These are phyloP conservation scores for Rostratula benghalensis DNA, from an alignment of 2,113 vertebrate species.

Conservation along the genomic window DNA sequence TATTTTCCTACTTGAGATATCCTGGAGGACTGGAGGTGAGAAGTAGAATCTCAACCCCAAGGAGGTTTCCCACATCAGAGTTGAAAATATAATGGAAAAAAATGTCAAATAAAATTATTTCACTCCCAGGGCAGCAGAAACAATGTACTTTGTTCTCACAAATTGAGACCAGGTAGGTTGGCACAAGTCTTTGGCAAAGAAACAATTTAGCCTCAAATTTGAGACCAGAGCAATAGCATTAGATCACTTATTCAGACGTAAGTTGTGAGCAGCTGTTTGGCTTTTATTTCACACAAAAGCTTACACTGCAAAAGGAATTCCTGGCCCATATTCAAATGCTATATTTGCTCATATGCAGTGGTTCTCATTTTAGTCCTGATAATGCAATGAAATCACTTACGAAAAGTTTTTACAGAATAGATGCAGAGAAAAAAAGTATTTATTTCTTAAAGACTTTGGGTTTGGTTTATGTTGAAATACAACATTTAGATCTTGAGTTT, in stretches of 20 bases:
- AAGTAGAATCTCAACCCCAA: not conserved
- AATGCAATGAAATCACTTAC: constrained; percentile 53
- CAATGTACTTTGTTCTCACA: constrained; percentile 61
- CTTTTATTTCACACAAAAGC: constrained; percentile 68
- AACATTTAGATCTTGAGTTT: not conserved
- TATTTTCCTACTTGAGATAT: not conserved
- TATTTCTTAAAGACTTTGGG: not conserved
- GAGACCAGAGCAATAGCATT: constrained; percentile 58
- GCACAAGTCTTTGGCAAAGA: constrained; percentile 44
- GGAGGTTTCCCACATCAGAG: not conserved
- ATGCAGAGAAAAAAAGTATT: not conserved
- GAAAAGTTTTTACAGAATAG: constrained; percentile 44
- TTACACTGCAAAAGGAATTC: constrained; percentile 64
- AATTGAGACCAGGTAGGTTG: constrained; percentile 68
- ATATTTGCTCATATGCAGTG: constrained; percentile 60
- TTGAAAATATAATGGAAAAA: not conserved
- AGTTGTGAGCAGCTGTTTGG: constrained; percentile 71
- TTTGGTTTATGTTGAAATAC: not conserved
- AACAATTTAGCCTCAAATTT: constrained; percentile 40
- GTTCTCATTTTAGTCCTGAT: constrained; percentile 66
- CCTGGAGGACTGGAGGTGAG: not conserved
- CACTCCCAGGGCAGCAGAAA: constrained; percentile 25
- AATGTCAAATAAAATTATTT: not conserved
- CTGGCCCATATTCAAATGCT: constrained; percentile 59
- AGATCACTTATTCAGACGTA: constrained; percentile 56